Evolutionary conservation across 92 coral and sea anemone species (phyloP).

Genomic region (Siderastrea radians): DNA sequence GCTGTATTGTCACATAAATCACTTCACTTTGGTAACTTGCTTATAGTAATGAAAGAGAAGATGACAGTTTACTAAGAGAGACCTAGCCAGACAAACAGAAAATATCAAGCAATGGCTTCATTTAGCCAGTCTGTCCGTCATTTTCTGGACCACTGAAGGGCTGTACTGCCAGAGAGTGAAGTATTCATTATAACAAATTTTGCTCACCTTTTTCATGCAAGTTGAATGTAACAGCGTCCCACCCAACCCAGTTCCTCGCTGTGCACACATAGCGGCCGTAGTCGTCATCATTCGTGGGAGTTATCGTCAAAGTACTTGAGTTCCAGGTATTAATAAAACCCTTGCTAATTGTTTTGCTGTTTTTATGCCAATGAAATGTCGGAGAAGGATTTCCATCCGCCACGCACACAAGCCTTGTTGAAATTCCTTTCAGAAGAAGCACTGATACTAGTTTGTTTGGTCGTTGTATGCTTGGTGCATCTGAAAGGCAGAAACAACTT

Average conservation of each 20-base stretch:
- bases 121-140: too few relatives aligned
- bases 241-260: slow-evolving; percentile 60
- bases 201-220: slow-evolving; percentile 10
- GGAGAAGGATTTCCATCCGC: slow-evolving; percentile 68
- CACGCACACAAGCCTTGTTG: slow-evolving; percentile 34
- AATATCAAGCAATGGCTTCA: too few relatives aligned
- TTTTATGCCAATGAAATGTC: slow-evolving; percentile 36
- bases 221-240: slow-evolving; percentile 40
- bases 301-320: slow-evolving; percentile 13
- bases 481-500: slow-evolving; percentile 11
- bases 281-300: slow-evolving; percentile 18
- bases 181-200: background rate
- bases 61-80: too few relatives aligned
- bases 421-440: slow-evolving; percentile 11
- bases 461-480: slow-evolving; percentile 50
- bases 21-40: too few relatives aligned
- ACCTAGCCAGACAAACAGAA: too few relatives aligned
- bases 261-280: slow-evolving; percentile 59
- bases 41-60: too few relatives aligned
- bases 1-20: too few relatives aligned
- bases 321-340: slow-evolving; percentile 8
- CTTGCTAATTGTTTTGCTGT: background rate
- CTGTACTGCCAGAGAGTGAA: too few relatives aligned
- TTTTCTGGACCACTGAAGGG: too few relatives aligned
- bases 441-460: slow-evolving; percentile 19